Base-by-base conservation (phyloP, 2,113 vertebrate species). In the Alouatta palliata region DNA sequence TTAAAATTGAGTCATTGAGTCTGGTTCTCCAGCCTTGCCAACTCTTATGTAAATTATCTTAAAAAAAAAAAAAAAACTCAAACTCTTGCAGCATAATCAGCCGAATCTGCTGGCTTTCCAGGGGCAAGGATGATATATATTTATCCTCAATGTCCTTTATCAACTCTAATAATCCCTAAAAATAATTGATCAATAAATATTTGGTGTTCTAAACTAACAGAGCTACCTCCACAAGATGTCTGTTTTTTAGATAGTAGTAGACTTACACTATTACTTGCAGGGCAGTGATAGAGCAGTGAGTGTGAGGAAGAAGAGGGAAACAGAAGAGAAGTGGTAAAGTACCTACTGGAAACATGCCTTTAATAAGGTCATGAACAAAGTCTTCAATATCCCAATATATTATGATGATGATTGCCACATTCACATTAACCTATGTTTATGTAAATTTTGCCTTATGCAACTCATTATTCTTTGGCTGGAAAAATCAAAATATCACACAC, bases 381-480 rank as follows among this genome's bases (percentile, higher is more conserved):
- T 8, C 4, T 43, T 84, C 75, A 68, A 3, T 16, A 40, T 0
- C 75, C 16, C 37, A 93, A 14, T 7, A 91, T 6, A 8, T 16
- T 93, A 27, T 94, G 86, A 64, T 93, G 30, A 8, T 40, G n/a
- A 64, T 40, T 87, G 79, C n/a, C 93, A 96, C 83, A 91, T 9
- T 12, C 84, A 70, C 73, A 89, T 37, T 92, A 32, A 7, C 90
- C 49, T 79, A n/a, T 35, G 87, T 54, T 66, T 35, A 95, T 90
- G 8, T 23, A 95, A 87, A 96, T 95, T 49, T 56, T 91, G n/a
- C 91, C 96, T 95, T 96, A 94, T 47, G 77, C 32, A 30, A 2
- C 12, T 94, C 54, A 45, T 7, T 97, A 93, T 96, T 88, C 61
- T 93, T 87, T 95, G 87, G 7, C 76, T 97, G 25, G 19, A 89